Evolutionary conservation across 2,888 invertebrate species (phyloP).

Genomic region (Punctoribates punctum): DNA sequence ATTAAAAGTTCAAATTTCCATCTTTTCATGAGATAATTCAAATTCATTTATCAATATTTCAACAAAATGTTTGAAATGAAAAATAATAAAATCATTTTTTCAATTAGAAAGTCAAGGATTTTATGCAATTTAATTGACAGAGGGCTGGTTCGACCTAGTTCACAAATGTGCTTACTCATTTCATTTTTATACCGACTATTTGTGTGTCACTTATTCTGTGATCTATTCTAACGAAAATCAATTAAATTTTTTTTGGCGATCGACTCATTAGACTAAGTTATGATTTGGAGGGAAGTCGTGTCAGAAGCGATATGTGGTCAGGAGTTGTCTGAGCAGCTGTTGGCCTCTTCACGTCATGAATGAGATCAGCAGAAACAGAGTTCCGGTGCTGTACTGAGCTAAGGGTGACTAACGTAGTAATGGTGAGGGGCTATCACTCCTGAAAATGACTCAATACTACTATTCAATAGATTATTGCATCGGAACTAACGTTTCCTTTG

Average conservation of each 20-base stretch:
- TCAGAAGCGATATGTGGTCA: not conserved
- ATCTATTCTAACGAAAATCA: not conserved
- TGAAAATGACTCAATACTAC: not conserved
- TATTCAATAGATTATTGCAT: not conserved
- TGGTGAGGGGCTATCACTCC: not conserved
- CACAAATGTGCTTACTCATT: not conserved
- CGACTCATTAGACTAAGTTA: not conserved
- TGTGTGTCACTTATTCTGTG: not conserved
- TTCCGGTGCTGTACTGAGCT: conserved; percentile 24
- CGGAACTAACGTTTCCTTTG: conserved; percentile 22
- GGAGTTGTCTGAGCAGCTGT: not conserved
- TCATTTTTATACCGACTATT: not conserved
- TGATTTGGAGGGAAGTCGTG: not conserved
- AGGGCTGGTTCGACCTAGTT: not conserved
- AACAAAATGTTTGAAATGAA: no score
- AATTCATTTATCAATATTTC: no score
- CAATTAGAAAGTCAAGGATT: conserved; percentile 1
- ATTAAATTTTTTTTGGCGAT: no score
- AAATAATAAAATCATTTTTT: not conserved
- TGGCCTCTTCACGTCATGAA: conserved; percentile 15
- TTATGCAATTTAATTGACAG: not conserved
- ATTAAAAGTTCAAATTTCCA: no score
- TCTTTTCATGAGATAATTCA: no score
- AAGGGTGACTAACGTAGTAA: not conserved
- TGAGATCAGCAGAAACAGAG: conserved; percentile 18